These are phyloP conservation scores for Rhadina sibilatrix DNA, from an alignment of 2,113 vertebrate species.

Conservation along the genomic window DNA sequence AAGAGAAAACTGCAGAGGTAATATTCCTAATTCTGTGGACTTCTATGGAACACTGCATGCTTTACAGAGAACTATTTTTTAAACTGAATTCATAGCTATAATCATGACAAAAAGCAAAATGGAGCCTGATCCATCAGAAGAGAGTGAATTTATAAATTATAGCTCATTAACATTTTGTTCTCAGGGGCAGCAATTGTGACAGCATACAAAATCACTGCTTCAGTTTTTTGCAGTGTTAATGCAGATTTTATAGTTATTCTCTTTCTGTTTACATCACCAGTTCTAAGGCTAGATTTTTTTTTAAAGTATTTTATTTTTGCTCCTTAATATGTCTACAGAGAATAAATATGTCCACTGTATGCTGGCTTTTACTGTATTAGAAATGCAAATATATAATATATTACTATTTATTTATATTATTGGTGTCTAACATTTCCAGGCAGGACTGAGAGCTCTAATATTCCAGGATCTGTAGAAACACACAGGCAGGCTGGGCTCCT, in stretches of 20 bases:
- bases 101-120: conserved; percentile 26
- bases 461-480: background rate
- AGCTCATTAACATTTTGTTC: conserved; percentile 40
- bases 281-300: background rate
- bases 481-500: background rate
- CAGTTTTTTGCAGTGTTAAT: background rate
- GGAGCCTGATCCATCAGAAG: conserved; percentile 10
- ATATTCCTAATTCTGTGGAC: conserved; percentile 21
- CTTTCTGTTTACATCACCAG: background rate
- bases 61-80: conserved; percentile 11
- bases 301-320: background rate
- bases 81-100: background rate
- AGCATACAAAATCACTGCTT: background rate
- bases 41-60: background rate
- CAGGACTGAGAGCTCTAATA: background rate
- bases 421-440: background rate
- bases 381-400: background rate
- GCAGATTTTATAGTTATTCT: background rate
- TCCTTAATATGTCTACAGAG: background rate
- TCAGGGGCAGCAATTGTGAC: background rate
- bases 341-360: background rate
- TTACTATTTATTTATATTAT: background rate
- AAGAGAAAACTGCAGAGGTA: conserved; percentile 22
- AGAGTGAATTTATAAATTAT: background rate
- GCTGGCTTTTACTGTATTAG: background rate